phyloP scores from a whole-genome alignment of 2,113 vertebrate species.

The Ictalurus furcatus region DNA sequence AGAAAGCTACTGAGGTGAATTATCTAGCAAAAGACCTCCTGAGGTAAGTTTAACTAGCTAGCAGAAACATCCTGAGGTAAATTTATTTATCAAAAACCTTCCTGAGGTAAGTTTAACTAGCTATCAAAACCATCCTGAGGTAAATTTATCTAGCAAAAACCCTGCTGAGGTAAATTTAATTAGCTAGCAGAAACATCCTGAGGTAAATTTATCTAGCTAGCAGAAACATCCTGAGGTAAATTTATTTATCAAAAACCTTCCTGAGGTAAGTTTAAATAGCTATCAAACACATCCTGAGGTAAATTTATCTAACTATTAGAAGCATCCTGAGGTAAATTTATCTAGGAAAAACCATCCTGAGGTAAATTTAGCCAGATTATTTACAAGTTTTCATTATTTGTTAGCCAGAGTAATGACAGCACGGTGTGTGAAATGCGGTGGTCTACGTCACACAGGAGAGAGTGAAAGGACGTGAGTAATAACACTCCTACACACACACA shows the following conservation, averaged over 20 bases:
- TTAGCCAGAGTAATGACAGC: background rate
- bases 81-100: background rate
- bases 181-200: background rate
- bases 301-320: background rate
- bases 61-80: background rate
- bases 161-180: background rate
- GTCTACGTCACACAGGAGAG: background rate
- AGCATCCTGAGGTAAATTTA: background rate
- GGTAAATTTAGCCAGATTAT: background rate
- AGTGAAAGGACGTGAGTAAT: slow-evolving; percentile 55
- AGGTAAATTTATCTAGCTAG: background rate
- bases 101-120: background rate
- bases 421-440: background rate
- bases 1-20: background rate
- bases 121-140: background rate
- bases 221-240: background rate
- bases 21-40: background rate
- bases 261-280: background rate
- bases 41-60: background rate
- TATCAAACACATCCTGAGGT: background rate
- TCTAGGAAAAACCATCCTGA: background rate
- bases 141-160: background rate
- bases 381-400: background rate
- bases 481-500: slow-evolving; percentile 35
- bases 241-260: background rate